Percentiles rank a stretch among this genome's conserved stretches.
These are phyloP conservation scores for Thalassoma bifasciatum DNA, from an alignment of 2,113 vertebrate species.

Conservation along the genomic window DNA sequence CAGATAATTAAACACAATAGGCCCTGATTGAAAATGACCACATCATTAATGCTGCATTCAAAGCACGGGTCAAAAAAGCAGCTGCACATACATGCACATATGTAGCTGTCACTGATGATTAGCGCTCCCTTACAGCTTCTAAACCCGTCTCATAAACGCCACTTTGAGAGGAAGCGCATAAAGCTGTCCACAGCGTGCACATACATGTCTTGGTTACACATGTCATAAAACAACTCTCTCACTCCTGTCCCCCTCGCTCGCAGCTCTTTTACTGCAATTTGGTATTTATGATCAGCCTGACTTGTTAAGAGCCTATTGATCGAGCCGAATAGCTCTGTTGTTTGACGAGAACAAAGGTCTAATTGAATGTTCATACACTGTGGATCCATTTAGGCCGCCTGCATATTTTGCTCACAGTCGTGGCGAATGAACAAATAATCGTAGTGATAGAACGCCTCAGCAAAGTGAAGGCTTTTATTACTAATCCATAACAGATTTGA, in stretches of 20 bases:
- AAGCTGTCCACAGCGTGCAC: slow-evolving; percentile 49
- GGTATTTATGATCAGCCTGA: slow-evolving; percentile 41
- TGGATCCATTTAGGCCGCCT: slow-evolving; percentile 17
- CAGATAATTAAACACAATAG: slow-evolving; percentile 36
- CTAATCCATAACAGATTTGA: background rate
- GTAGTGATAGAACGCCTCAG: background rate
- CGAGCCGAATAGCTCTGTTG: slow-evolving; percentile 46
- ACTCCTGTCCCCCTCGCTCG: background rate
- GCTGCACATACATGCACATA: too few relatives aligned
- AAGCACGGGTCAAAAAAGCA: too few relatives aligned
- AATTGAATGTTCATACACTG: slow-evolving; percentile 47
- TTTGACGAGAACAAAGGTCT: slow-evolving; percentile 49
- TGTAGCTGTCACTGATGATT: slow-evolving; percentile 46
- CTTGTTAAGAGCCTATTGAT: slow-evolving; percentile 65
- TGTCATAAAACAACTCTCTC: slow-evolving; percentile 50
- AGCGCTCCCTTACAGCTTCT: slow-evolving; percentile 38
- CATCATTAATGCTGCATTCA: slow-evolving; percentile 23
- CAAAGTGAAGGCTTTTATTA: slow-evolving; percentile 2
- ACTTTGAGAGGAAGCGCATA: slow-evolving; percentile 27
- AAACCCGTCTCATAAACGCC: slow-evolving; percentile 45
- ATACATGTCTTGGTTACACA: slow-evolving; percentile 24
- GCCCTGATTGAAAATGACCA: slow-evolving; percentile 55
- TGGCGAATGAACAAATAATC: slow-evolving; percentile 16
- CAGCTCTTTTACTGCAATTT: slow-evolving; percentile 42
- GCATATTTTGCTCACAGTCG: slow-evolving; percentile 3